Conservation (phyloP, 2,888 invertebrate genomes). For the Brachynemurus nebulosus region DNA sequence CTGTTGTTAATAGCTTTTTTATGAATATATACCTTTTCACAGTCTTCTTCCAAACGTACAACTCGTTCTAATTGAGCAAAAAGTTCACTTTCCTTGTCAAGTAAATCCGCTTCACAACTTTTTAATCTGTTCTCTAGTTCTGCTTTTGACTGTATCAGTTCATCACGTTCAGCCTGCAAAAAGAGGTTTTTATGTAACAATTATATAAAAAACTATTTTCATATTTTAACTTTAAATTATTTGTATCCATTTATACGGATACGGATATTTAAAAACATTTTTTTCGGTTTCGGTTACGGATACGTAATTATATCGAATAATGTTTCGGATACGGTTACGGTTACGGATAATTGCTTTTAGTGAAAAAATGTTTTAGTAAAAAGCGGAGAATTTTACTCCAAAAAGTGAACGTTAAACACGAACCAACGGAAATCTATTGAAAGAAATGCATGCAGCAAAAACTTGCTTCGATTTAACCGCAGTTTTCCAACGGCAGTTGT, state of each 20-base stretch:
- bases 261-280: too few relatives aligned
- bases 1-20: background rate
- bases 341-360: too few relatives aligned
- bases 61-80: conserved; percentile 44
- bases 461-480: too few relatives aligned
- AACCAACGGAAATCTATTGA: too few relatives aligned
- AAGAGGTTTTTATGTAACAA: conserved; percentile 2
- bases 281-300: too few relatives aligned
- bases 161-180: conserved; percentile 41
- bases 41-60: conserved; percentile 42
- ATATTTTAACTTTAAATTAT: background rate
- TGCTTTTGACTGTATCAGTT: conserved; percentile 35
- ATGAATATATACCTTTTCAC: conserved; percentile 32
- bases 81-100: conserved; percentile 45
- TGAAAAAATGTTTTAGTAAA: too few relatives aligned
- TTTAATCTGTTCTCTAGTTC: conserved; percentile 38
- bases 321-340: too few relatives aligned
- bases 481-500: too few relatives aligned
- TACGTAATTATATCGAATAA: too few relatives aligned
- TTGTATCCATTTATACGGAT: background rate
- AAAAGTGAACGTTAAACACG: too few relatives aligned
- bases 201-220: background rate
- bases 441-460: too few relatives aligned
- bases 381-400: too few relatives aligned
- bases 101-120: conserved; percentile 38